These are phyloP conservation scores for Neria commutata DNA, from an alignment of 2,888 invertebrate species.

Conservation along the genomic window DNA sequence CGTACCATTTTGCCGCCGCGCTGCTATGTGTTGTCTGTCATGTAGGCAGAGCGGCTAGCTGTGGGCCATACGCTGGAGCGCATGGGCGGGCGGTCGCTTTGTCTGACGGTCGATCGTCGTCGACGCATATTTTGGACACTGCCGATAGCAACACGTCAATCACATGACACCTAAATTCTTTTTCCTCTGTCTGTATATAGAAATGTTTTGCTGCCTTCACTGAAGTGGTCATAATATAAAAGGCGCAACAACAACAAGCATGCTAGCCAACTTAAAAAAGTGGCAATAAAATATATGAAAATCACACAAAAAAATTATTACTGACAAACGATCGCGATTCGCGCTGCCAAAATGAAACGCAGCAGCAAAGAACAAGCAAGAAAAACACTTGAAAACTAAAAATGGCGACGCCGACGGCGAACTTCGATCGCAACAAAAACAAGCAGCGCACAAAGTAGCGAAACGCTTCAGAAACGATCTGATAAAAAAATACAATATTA, in stretches of 20 bases:
- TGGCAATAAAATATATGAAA: conserved; percentile 13
- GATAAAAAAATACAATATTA: neutral
- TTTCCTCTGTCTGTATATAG: no score
- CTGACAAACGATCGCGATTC: conserved; percentile 18
- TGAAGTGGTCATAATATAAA: conserved; percentile 10
- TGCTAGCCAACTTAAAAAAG: conserved; percentile 2
- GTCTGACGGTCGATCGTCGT: neutral
- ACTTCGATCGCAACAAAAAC: neutral
- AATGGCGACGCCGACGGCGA: conserved; percentile 8
- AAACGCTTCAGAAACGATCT: neutral
- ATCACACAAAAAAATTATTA: conserved; percentile 6
- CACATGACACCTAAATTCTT: conserved; percentile 29
- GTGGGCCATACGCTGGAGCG: no score
- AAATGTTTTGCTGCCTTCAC: neutral
- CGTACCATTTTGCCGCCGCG: no score
- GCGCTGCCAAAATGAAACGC: neutral
- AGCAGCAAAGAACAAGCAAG: neutral
- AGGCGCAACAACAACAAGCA: conserved; percentile 2
- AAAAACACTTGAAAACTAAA: conserved; percentile 13
- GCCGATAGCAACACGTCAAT: conserved; percentile 26
- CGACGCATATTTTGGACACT: neutral
- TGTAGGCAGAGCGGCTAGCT: neutral
- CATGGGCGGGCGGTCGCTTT: no score
- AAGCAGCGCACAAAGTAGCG: neutral
- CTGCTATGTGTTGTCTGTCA: neutral